Percentiles rank a stretch among this genome's conserved stretches.
phyloP scores from a whole-genome alignment of 2,113 vertebrate species.

The Poecilia latipinna region DNA sequence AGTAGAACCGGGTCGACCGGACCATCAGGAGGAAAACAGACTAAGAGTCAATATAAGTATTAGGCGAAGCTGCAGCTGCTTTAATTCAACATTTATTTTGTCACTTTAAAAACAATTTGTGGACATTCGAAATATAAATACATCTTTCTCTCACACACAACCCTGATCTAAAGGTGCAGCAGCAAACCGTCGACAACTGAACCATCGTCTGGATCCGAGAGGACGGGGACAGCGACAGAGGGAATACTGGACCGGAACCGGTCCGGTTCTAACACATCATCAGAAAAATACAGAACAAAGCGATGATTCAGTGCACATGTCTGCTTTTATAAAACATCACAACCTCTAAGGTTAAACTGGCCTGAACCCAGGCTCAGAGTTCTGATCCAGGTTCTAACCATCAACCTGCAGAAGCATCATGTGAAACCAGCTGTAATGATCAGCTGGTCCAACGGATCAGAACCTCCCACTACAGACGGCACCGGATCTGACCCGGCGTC shows the following conservation, averaged over 20 bases:
- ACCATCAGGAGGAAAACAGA: no score
- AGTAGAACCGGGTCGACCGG: no score
- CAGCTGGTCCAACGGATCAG: no score
- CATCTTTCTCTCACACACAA: slow-evolving; percentile 52
- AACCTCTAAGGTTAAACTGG: neutral
- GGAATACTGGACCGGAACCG: neutral
- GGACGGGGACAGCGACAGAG: neutral
- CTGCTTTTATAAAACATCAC: neutral
- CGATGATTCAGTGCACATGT: neutral
- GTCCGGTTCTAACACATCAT: no score
- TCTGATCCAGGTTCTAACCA: neutral
- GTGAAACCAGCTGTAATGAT: no score
- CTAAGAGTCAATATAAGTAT: no score
- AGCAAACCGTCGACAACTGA: slow-evolving; percentile 16
- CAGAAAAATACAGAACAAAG: neutral
- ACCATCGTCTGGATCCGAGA: neutral
- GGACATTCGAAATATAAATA: slow-evolving; percentile 83
- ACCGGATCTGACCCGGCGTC: neutral
- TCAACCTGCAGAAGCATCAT: no score
- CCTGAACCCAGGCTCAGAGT: neutral
- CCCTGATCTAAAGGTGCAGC: slow-evolving; percentile 49
- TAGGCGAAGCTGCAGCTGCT: slow-evolving; percentile 23
- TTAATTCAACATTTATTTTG: slow-evolving; percentile 73
- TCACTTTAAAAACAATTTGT: slow-evolving; percentile 77
- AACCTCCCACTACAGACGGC: no score